phyloP scores from a whole-genome alignment of 2,888 invertebrate genomes.

The Brachypalpus laphriformis region DNA sequence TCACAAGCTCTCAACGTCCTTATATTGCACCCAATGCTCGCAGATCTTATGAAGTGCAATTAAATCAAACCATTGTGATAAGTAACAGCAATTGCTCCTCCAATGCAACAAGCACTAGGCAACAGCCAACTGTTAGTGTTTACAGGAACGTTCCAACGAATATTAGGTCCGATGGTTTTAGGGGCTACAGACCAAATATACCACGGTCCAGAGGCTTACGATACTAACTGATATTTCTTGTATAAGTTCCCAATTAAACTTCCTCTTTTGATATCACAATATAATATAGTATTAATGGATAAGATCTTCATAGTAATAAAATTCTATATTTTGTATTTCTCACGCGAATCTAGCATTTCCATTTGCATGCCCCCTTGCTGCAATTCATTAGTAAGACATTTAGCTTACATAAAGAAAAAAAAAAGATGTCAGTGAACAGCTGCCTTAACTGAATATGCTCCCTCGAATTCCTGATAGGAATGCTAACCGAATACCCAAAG shows the following conservation, averaged over 20 bases:
- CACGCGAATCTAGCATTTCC: neutral
- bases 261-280: neutral
- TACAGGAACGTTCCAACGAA: slow-evolving; percentile 72
- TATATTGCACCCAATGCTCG: slow-evolving; percentile 81
- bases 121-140: slow-evolving; percentile 22
- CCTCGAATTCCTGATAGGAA: too few relatives aligned
- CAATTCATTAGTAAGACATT: too few relatives aligned
- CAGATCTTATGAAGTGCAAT: slow-evolving; percentile 75
- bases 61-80: slow-evolving; percentile 43
- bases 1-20: slow-evolving; percentile 80
- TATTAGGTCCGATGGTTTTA: slow-evolving; percentile 76
- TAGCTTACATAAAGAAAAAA: too few relatives aligned
- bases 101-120: slow-evolving; percentile 32
- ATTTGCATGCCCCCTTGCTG: too few relatives aligned
- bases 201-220: slow-evolving; percentile 81
- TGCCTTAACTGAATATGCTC: too few relatives aligned
- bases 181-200: slow-evolving; percentile 76
- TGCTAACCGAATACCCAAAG: too few relatives aligned
- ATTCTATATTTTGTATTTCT: neutral
- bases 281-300: neutral
- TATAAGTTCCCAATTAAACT: neutral
- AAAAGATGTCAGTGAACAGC: too few relatives aligned
- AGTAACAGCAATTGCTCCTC: slow-evolving; percentile 51
- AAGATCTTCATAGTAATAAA: neutral
- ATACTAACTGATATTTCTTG: slow-evolving; percentile 76